phyloP scores from a whole-genome alignment of 2,797 vertebrate species.

The Spheniscus humboldti region DNA sequence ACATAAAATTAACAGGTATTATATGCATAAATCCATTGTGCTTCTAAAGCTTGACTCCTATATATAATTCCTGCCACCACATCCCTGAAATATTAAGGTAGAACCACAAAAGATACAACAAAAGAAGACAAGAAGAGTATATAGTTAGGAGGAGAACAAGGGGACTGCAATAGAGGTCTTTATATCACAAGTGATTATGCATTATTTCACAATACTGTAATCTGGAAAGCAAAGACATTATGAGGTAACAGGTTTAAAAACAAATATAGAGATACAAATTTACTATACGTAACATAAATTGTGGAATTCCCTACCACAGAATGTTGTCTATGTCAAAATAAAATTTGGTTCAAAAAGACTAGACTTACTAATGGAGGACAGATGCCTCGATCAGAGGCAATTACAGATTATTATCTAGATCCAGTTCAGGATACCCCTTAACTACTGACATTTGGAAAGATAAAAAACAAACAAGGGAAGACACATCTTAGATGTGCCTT shows the following conservation, averaged over 20 bases:
- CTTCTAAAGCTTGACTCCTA: not conserved
- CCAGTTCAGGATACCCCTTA: not conserved
- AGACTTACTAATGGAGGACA: not conserved
- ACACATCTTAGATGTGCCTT: not conserved
- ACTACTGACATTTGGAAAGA: not conserved
- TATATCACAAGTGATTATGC: not conserved
- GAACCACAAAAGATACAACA: not conserved
- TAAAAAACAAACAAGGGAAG: not conserved
- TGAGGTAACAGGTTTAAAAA: not conserved
- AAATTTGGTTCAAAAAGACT: not conserved
- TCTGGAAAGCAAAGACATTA: not conserved
- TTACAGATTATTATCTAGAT: not conserved
- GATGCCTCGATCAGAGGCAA: not conserved
- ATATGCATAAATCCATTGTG: not conserved
- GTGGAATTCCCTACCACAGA: not conserved
- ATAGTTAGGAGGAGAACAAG: not conserved
- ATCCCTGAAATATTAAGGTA: not conserved
- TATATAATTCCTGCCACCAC: not conserved
- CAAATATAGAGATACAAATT: not conserved
- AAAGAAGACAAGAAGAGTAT: not conserved
- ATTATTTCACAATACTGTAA: not conserved
- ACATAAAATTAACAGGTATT: not conserved
- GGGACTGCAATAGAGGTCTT: not conserved
- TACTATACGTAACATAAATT: not conserved
- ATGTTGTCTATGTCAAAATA: not conserved